A percentile compares a stretch with the other conserved stretches of the same genome.
Evolutionary conservation across 2,888 invertebrate genomes (phyloP).

Genomic region (Mesopsocus fuscifrons): DNA sequence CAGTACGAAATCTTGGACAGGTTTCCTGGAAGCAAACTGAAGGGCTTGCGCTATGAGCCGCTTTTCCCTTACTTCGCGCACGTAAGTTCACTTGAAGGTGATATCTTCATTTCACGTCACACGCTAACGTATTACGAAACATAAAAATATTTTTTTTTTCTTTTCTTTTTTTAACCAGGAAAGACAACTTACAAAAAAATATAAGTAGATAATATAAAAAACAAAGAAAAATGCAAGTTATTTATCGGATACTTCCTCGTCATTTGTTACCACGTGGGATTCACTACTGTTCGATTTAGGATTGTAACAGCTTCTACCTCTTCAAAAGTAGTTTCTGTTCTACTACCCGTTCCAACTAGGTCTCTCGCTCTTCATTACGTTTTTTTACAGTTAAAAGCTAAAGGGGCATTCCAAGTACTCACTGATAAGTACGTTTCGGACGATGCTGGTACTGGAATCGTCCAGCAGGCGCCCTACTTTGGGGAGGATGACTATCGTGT

Average conservation of each 20-base stretch:
- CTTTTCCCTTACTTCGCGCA: slow-evolving; percentile 73
- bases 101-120: too few relatives aligned
- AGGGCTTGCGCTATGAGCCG: slow-evolving; percentile 69
- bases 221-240: too few relatives aligned
- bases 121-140: not conserved
- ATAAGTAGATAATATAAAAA: too few relatives aligned
- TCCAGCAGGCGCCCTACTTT: slow-evolving; percentile 97
- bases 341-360: too few relatives aligned
- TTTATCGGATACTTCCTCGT: too few relatives aligned
- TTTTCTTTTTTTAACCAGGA: too few relatives aligned
- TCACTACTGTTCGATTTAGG: too few relatives aligned
- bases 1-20: slow-evolving; percentile 62
- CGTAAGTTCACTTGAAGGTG: slow-evolving; percentile 21
- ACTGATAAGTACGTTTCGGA: slow-evolving; percentile 85
- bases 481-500: slow-evolving; percentile 94
- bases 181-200: too few relatives aligned
- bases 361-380: too few relatives aligned
- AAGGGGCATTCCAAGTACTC: slow-evolving; percentile 64
- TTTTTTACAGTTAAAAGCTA: slow-evolving; percentile 20
- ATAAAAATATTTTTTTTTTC: not conserved
- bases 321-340: too few relatives aligned
- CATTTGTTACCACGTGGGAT: too few relatives aligned
- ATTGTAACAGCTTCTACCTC: too few relatives aligned
- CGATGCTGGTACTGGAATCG: slow-evolving; percentile 93
- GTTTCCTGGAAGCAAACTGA: slow-evolving; percentile 59